Conservation (phyloP, 2,797 vertebrate genomes). For the Choloepus didactylus region DNA sequence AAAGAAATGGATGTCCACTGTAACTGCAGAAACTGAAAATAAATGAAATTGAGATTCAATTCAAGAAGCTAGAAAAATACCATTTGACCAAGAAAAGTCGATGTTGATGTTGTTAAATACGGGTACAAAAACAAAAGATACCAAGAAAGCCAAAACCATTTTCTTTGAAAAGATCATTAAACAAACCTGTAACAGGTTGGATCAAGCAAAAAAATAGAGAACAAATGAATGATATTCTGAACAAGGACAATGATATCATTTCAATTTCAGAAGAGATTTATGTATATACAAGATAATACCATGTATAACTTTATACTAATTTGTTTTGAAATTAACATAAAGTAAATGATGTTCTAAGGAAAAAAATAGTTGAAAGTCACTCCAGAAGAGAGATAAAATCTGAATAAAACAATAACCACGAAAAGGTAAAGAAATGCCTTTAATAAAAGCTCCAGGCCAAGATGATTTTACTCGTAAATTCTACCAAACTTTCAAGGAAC, state of each 20-base stretch:
- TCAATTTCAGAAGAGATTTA: conserved; percentile 54
- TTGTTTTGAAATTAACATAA: conserved; percentile 10
- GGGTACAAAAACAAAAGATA: background rate
- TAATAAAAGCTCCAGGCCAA: background rate
- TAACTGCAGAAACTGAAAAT: conserved; percentile 33
- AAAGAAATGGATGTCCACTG: background rate
- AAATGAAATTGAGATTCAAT: background rate
- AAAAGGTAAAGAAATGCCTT: conserved; percentile 40
- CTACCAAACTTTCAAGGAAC: background rate
- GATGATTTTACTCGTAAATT: background rate
- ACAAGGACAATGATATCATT: conserved; percentile 28
- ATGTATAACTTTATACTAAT: background rate
- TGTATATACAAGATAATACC: background rate
- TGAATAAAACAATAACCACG: conserved; percentile 2
- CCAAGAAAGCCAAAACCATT: background rate
- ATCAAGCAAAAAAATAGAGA: conserved; percentile 52
- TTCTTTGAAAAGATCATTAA: background rate
- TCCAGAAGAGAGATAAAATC: conserved; percentile 42
- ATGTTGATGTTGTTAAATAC: background rate
- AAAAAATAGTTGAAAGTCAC: conserved; percentile 20
- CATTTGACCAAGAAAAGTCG: background rate
- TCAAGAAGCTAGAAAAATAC: too few relatives aligned
- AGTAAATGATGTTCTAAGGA: conserved; percentile 16
- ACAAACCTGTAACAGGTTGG: background rate
- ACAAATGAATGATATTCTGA: background rate